These are phyloP conservation scores for Gerris buenoi DNA, from an alignment of 1,140 invertebrate species.

Conservation along the genomic window DNA sequence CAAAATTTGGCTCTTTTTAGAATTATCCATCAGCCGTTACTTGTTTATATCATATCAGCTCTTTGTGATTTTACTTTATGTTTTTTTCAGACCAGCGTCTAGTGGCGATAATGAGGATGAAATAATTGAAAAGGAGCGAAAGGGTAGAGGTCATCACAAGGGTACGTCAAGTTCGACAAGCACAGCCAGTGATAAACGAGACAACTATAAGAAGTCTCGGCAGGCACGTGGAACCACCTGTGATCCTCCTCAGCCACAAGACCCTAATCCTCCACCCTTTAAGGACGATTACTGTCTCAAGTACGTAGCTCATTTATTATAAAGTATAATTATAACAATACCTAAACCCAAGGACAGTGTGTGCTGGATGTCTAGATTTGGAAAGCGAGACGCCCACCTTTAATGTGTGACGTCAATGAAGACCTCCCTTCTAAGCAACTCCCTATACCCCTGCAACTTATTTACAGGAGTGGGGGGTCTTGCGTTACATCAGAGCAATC, in stretches of 20 bases:
- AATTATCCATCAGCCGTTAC: too few relatives aligned
- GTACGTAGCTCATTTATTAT: constrained; percentile 27
- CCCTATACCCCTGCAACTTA: too few relatives aligned
- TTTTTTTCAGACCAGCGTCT: not conserved
- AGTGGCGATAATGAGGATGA: not conserved
- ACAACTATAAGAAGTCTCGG: not conserved
- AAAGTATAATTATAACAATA: not conserved
- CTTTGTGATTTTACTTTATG: too few relatives aligned
- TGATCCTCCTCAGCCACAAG: not conserved
- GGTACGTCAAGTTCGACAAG: not conserved
- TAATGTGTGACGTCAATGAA: too few relatives aligned
- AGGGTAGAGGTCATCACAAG: not conserved
- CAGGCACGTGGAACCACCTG: not conserved
- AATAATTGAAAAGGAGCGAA: not conserved
- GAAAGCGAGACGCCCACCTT: too few relatives aligned
- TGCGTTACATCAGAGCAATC: too few relatives aligned
- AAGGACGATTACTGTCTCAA: constrained; percentile 44
- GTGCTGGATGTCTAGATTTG: too few relatives aligned
- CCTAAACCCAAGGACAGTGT: too few relatives aligned
- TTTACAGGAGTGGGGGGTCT: too few relatives aligned
- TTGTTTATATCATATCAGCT: too few relatives aligned
- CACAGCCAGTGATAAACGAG: not conserved
- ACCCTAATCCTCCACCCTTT: constrained; percentile 29
- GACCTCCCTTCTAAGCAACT: too few relatives aligned
- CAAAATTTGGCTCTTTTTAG: too few relatives aligned